Base-by-base conservation (phyloP, 2,113 vertebrate genomes). In the Rhynchopsitta pachyrhyncha region DNA sequence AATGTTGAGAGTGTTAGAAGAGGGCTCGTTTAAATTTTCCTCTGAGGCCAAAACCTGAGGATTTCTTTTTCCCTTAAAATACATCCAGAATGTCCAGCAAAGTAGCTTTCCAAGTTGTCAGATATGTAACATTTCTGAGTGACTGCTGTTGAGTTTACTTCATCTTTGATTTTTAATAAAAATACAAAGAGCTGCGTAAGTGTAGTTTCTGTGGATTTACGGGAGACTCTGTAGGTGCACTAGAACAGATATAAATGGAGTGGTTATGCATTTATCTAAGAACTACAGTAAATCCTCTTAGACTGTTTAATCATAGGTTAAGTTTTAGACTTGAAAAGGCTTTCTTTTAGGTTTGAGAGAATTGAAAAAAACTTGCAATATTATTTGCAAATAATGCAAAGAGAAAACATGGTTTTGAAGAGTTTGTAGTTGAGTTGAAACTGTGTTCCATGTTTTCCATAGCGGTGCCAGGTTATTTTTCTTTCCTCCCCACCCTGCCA, bases 121-220 rank as follows among this genome's bases (percentile, higher is more conserved):
- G 10, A 6, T 47, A 6, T 25, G 2, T 42, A 24, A 10, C 24
- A 25, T 47, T 77, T 69, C 18, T 46, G 33, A 49, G 42, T 47
- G 75, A 19, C 37, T 82, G 10, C 24, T 78, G 2, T 4, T 68
- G 85, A 59, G 18, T 76, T 86, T 44, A 85, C 23, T n/a, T 75
- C 1, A 29, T 69, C 33, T 52, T 75, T 55, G 39, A n/a, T n/a
- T 82, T 68, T 28, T 63, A 57, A 29, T 64, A 68, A 73, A 71
- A 93, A 31, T 2, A 1, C 8, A 5, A 49, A 47, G 41, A 50
- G 12, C 63, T 88, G 29, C 0, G 0, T 28, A 55, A 52, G 9
- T 60, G 3, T 81, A 35, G 63, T 90, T 93, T 76, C n/a, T 7
- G 4, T n/a, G 33, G 37, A 59, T 92, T 88, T 63, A 42, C 18